Base-by-base conservation (phyloP, 2,888 invertebrate species). In the Torymus auratus region DNA sequence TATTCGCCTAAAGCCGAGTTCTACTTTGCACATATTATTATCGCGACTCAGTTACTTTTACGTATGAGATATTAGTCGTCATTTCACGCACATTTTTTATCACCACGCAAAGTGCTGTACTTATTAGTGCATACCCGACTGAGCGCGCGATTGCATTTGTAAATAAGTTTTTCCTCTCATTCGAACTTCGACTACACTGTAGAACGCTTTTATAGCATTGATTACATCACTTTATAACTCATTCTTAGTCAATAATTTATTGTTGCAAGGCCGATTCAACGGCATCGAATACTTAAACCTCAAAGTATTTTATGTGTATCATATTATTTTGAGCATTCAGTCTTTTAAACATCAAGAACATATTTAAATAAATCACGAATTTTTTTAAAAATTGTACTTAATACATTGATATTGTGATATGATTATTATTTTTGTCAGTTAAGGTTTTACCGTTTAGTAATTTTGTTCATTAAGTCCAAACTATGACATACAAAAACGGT, bases 101-200 rank as follows among this genome's bases (percentile, higher is more conserved):
- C 11, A 14, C 55, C 50, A n/a, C 11, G 7, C 20, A 20, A n/a
- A n/a, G 20, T 20, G 20, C 2, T 20, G 20, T 20, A 20, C 20
- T 20, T 20, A 20, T 20, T 20, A 20, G 5, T 15, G 14, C 10
- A 10, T 11, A 58, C 17, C 55, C 14, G 28, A 28, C 17, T 60
- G 50, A 50, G 41, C 7, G 13, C 28, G 72, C 53, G 17, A 65
- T 52, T 65, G 53, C 67, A 62, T 67, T 73, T 73, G 73, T 79
- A 79, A 79, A 79, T 79, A 79, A 11, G 2, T 67, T 67, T 64
- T 53, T 62, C 17, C 55, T 55, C 41, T 61, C 53, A 28, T 60
- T 53, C 41, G 41, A 41, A 41, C 41, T 61, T 12, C 17, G 12
- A 41, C 10, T 65, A 50, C 15, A 7, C 20, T 41, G 50, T 15